These are phyloP conservation scores for Spodoptera littoralis DNA, from an alignment of 2,888 invertebrate species.

Conservation along the genomic window DNA sequence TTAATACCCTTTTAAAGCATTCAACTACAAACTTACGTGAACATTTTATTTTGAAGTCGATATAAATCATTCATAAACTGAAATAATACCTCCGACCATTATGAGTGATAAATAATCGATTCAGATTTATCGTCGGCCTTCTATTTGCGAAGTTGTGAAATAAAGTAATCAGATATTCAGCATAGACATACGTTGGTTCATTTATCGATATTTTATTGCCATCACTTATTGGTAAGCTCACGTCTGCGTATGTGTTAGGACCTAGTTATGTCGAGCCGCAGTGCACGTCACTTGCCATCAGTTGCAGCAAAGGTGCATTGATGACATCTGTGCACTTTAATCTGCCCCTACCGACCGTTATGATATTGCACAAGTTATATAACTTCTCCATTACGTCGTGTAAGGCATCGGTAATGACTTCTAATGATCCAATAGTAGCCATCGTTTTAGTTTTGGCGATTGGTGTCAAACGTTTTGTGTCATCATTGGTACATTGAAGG, in stretches of 20 bases:
- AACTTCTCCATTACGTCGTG: slow-evolving; percentile 38
- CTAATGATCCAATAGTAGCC: slow-evolving; percentile 30
- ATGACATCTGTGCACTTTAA: slow-evolving; percentile 41
- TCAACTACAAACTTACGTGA: too few relatives aligned
- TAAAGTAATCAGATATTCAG: slow-evolving; percentile 67
- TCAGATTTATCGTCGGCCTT: slow-evolving; percentile 52
- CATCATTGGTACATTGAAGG: slow-evolving; percentile 17
- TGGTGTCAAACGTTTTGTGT: slow-evolving; percentile 54
- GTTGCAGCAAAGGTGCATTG: slow-evolving; percentile 37
- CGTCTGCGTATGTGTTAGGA: slow-evolving; percentile 26
- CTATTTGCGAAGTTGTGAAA: slow-evolving; percentile 64
- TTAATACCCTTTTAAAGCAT: too few relatives aligned
- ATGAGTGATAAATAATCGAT: slow-evolving; percentile 50
- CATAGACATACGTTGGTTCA: slow-evolving; percentile 68
- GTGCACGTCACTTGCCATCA: background rate
- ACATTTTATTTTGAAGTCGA: too few relatives aligned
- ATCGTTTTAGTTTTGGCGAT: slow-evolving; percentile 48
- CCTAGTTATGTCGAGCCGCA: too few relatives aligned
- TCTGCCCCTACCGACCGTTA: slow-evolving; percentile 22
- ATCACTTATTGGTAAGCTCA: slow-evolving; percentile 57
- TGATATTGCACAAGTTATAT: slow-evolving; percentile 44
- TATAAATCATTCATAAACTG: too few relatives aligned
- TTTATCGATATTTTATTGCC: slow-evolving; percentile 67
- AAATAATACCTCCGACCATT: background rate
- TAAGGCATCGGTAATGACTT: slow-evolving; percentile 48